Percentiles rank a stretch among this genome's conserved stretches.
These are phyloP conservation scores for Acrossocheilus wenchowensis DNA, from an alignment of 2,797 vertebrate genomes.

Conservation along the genomic window DNA sequence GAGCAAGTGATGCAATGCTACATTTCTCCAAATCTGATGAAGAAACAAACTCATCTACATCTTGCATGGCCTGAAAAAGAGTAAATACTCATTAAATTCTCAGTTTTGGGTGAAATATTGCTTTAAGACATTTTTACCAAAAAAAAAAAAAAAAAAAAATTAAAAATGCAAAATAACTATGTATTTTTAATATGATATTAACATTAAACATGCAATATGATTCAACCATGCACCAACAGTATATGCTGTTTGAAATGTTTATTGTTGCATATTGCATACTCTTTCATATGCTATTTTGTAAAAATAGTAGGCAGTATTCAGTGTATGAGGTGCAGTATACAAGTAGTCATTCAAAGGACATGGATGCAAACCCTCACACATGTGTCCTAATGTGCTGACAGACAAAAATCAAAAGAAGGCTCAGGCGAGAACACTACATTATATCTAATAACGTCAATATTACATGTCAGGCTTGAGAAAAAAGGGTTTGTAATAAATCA, in stretches of 20 bases:
- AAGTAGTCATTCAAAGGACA: neutral
- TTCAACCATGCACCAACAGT: neutral
- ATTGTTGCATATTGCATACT: no score
- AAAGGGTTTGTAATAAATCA: slow-evolving; percentile 56
- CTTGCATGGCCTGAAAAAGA: neutral
- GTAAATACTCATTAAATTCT: neutral
- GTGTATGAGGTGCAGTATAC: neutral
- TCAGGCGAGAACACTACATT: slow-evolving; percentile 41
- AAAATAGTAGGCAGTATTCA: neutral
- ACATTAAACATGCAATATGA: neutral
- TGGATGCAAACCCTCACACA: neutral
- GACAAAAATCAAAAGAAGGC: slow-evolving; percentile 47
- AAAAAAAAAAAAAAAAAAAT: no score
- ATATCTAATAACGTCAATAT: slow-evolving; percentile 47
- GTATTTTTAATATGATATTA: neutral
- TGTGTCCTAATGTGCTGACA: slow-evolving; percentile 36
- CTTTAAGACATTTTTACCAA: neutral
- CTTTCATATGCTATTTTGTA: neutral
- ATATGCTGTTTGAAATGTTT: neutral
- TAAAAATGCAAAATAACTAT: neutral
- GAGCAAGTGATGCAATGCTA: neutral
- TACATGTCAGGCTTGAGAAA: slow-evolving; percentile 45
- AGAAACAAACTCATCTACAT: no score
- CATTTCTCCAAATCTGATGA: neutral
- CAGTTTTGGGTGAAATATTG: no score